These are phyloP conservation scores for Limonius californicus DNA, from an alignment of 1,140 invertebrate genomes.

Conservation along the genomic window DNA sequence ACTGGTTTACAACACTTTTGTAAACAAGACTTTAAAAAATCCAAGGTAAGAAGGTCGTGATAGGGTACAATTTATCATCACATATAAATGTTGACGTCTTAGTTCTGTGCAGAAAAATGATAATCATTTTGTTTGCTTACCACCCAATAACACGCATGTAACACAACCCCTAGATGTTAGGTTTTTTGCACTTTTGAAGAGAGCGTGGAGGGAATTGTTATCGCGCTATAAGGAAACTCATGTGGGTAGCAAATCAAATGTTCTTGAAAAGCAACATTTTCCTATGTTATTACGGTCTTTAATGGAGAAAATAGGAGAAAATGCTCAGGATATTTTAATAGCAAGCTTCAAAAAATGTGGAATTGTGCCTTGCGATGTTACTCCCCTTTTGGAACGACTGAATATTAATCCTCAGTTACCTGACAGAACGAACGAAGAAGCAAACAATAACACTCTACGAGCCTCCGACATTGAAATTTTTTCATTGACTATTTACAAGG, in stretches of 20 bases:
- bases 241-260: neutral
- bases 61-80: constrained; percentile 13
- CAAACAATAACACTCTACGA: neutral
- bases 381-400: neutral
- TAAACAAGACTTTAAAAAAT: neutral
- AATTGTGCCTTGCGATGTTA: neutral
- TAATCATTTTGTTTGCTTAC: constrained; percentile 26
- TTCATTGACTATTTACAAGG: neutral
- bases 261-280: neutral
- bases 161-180: constrained; percentile 44
- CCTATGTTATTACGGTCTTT: neutral
- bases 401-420: neutral
- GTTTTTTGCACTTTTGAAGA: constrained; percentile 33
- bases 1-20: constrained; percentile 17
- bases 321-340: neutral
- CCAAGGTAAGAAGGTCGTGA: neutral
- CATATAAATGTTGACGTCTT: constrained; percentile 5
- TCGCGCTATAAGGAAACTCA: neutral
- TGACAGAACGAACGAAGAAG: neutral
- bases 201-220: neutral
- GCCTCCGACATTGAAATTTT: neutral
- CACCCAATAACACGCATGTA: constrained; percentile 40
- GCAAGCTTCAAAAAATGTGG: neutral
- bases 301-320: neutral
- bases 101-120: neutral